A percentile compares a stretch with the other conserved stretches of the same genome.
Evolutionary conservation across 2,888 invertebrate species (phyloP).

Genomic region (Hanleya hanleyi): DNA sequence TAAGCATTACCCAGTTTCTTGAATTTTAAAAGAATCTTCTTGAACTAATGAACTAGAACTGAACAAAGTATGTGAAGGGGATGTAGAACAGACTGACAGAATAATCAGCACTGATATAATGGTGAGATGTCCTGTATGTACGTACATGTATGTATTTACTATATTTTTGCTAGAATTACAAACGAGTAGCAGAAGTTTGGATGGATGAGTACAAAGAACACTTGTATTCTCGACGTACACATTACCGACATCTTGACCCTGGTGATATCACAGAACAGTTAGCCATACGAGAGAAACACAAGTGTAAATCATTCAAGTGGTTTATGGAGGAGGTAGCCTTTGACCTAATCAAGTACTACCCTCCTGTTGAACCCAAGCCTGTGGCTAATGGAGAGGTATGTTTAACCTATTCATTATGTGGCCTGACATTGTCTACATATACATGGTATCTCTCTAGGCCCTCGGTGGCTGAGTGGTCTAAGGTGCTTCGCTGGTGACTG

Average conservation of each 20-base stretch:
- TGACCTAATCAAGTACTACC: slow-evolving; percentile 89
- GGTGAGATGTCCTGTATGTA: background rate
- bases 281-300: slow-evolving; percentile 82
- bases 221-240: slow-evolving; percentile 86
- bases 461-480: no score
- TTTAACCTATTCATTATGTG: no score
- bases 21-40: no score
- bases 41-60: no score
- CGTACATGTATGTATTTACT: background rate
- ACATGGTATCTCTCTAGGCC: no score
- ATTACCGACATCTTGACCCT: slow-evolving; percentile 80
- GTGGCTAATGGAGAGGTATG: slow-evolving; percentile 86
- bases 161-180: slow-evolving; percentile 84
- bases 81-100: background rate
- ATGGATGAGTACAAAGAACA: slow-evolving; percentile 97
- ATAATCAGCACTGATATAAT: background rate
- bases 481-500: no score
- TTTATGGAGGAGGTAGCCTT: slow-evolving; percentile 95
- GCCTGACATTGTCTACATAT: no score
- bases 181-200: slow-evolving; percentile 96
- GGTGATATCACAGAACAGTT: slow-evolving; percentile 88
- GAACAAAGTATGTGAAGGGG: no score
- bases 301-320: slow-evolving; percentile 96
- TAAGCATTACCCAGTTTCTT: no score
- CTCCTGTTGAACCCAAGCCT: slow-evolving; percentile 88